Evolutionary conservation across 2,113 vertebrate species (phyloP), one percentile per base, ranked within the genome.

Genomic region (Phyllopteryx taeniolatus): DNA sequence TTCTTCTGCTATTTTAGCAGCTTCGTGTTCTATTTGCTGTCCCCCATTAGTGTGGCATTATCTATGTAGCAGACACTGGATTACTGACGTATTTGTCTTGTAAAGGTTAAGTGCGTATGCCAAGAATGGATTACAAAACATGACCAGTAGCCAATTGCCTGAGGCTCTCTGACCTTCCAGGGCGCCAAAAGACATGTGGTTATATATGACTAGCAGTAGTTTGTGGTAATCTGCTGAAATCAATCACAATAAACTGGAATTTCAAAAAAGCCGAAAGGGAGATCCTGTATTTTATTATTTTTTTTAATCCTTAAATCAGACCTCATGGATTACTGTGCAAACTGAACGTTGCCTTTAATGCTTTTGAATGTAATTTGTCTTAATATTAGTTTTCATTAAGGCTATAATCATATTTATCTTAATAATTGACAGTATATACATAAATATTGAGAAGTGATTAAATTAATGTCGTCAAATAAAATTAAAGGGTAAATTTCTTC

Each of bases 111-210:
- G 46, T 35, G 27, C 15, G 46, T 47, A 19, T 53, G 22, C 27
- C 27, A 53, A 68, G 47, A 31, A 53, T 39, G 67, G 47, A 68
- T 39, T 54, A 68, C 49, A 66, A 68, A 51, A 54, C 67, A 54
- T n/a, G 49, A 54, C 19, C 49, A n/a, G 67, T 39, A 68, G 66
- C 15, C 31, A 20, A 53, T 31, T 39, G 66, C 47, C 31, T 10
- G 15, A 17, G 66, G 66, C 47, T 19, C 10, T 20, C 5, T 33
- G 31, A 68, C 47, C 67, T 4, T 12, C 31, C 27, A 0, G 13
- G 9, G 67, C 8, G 22, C 49, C 31, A 54, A 10, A 42, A 33
- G 33, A 51, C 10, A 13, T 54, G 2, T 44, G 22, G 9, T 35
- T 35, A 2, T 27, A 7, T 65, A 22, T n/a, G 20, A 27, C 11